phyloP scores from a whole-genome alignment of 2,113 vertebrate genomes.

The Antigone vipio region DNA sequence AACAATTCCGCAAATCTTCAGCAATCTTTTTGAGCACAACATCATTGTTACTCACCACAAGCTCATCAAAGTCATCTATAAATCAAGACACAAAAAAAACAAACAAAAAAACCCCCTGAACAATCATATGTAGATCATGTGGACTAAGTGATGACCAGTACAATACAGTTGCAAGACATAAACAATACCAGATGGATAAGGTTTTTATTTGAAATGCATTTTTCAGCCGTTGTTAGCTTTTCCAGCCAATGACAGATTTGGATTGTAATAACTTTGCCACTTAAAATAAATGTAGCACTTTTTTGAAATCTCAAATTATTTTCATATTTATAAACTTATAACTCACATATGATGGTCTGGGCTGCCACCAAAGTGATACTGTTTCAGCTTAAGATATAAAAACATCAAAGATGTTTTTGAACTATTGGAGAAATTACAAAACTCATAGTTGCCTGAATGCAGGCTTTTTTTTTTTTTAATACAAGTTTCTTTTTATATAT shows the following conservation, averaged over 20 bases:
- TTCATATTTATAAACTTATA: conserved; percentile 58
- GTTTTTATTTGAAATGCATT: conserved; percentile 24
- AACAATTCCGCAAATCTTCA: conserved; percentile 79
- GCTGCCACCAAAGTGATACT: conserved; percentile 24
- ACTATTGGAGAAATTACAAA: conserved; percentile 56
- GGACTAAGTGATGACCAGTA: conserved; percentile 6
- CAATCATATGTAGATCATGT: background rate
- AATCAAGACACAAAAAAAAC: background rate
- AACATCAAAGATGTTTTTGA: conserved; percentile 69
- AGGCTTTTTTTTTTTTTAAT: background rate
- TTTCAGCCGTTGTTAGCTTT: conserved; percentile 44
- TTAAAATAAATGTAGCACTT: conserved; percentile 41
- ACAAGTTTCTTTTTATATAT: conserved; percentile 27
- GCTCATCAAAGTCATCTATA: conserved; percentile 86
- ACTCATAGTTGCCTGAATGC: background rate
- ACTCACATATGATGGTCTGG: conserved; percentile 42
- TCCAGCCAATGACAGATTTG: conserved; percentile 28
- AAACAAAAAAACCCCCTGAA: background rate
- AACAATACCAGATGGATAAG: conserved; percentile 34
- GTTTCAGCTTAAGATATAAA: conserved; percentile 61
- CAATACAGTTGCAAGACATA: conserved; percentile 1
- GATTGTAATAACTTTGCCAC: conserved; percentile 38
- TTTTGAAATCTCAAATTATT: conserved; percentile 59
- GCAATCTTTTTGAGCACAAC: conserved; percentile 84
- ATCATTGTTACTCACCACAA: conserved; percentile 79